Base-by-base conservation (phyloP, 2,113 vertebrate genomes). In the Nettapus auritus region DNA sequence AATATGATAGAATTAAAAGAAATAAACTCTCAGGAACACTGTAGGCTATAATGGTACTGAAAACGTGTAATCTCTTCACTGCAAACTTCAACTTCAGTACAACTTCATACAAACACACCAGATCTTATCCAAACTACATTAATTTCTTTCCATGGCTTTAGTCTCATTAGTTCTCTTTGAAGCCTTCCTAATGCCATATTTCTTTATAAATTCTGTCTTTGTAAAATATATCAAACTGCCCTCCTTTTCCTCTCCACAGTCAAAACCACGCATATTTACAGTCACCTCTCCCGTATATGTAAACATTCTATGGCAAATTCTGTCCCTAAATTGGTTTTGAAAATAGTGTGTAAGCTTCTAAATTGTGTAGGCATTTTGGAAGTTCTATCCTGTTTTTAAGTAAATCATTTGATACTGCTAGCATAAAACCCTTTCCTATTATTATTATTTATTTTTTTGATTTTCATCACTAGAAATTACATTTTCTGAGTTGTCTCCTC, bases 221-320 rank as follows among this genome's bases (percentile, higher is more conserved):
- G 36, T 15, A 52, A 26, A 36, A 19, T 52, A n/a, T 52, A 53
- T 71, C 48, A 53, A 53, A 20, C 9, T 31, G 26, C 34, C 13
- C 22, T 42, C 23, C 14, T 4, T 40, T 13, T 57, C 21, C 13
- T 70, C 18, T 48, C 16, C 12, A 31, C n/a, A 21, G n/a, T 83
- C 34, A 89, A 87, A 67, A 3, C 25, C n/a, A 52, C 23, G 21
- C 6, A 17, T 55, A 44, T 34, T 80, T 11, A 59, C 22, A n/a
- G 22, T 56, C 16, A 67, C 1, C 11, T 73, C 13, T 70, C 5
- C 26, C n/a, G 12, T 5, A 6, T 42, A 48, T 0, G 0, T 68
- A 48, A 77, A 25, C 11, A 44, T 64, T 68, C 12, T 42, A 3
- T 81, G 31, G 14, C 53, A 89, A 84, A 83, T 50, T 89, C 7